These are phyloP conservation scores for Cairina moschata DNA, from an alignment of 2,113 vertebrate species.

Conservation along the genomic window DNA sequence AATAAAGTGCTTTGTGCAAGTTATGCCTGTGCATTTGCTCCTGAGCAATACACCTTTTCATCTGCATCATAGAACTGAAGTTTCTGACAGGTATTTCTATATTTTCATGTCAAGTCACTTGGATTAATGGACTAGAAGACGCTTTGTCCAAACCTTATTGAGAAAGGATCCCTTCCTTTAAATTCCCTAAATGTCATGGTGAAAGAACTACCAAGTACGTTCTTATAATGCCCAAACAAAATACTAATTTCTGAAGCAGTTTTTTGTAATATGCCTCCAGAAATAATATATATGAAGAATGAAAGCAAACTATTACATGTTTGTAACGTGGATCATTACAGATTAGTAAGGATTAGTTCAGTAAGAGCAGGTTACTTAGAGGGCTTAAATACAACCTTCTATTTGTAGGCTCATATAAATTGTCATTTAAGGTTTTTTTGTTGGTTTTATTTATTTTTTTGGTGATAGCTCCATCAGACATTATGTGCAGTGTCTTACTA, in stretches of 20 bases:
- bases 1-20: not conserved
- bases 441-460: not conserved
- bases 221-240: not conserved
- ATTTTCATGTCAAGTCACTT: not conserved
- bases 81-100: not conserved
- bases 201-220: not conserved
- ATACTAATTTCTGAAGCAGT: not conserved
- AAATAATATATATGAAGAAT: not conserved
- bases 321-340: not conserved
- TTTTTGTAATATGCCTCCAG: not conserved
- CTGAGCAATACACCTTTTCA: not conserved
- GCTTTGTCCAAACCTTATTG: not conserved
- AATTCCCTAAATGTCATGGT: not conserved
- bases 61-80: not conserved
- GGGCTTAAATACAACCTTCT: not conserved
- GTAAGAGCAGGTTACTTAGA: not conserved
- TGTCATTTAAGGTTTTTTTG: not conserved
- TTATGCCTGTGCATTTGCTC: not conserved
- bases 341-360: not conserved
- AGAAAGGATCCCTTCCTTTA: not conserved
- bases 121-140: not conserved
- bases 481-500: not conserved
- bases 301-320: not conserved
- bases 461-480: not conserved
- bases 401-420: not conserved